Base-by-base conservation (phyloP, 1,140 invertebrate species). In the Glomeris maerens region DNA sequence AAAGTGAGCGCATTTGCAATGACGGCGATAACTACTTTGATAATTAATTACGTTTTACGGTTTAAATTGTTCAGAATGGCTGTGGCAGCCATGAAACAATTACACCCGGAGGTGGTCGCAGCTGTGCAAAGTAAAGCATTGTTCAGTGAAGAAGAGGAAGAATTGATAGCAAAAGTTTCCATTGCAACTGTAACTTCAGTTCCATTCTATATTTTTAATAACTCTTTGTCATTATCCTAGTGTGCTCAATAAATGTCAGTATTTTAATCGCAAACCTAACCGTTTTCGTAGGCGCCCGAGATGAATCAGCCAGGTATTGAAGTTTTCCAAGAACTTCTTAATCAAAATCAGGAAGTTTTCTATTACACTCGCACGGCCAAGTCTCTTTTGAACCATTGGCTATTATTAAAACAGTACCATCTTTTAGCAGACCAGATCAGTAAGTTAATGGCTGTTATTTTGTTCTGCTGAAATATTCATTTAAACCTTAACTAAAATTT, bases 401-500 rank as follows among this genome's bases (percentile, higher is more conserved):
- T 84, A 50, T 70, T 90, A 22, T 78, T 98, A 68, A 92, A 92
- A 66, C 89, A 95, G 60, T 94, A 93, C 66, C 81, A 89, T 59
- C 69, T 98, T 1, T 64, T 98, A 28, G 81, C 86, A 0, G 91
- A 96, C 70, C 92, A 96, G 72, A 75, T 76, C 47, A 78, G 85
- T 57, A 77, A 76, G 58, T 71, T 13, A 42, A 23, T 45, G 29
- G 13, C 21, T 22, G 21, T 41, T 45, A 23, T 10, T 3, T 45
- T 49, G 27, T 57, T 17, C 17, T 20, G 1, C 17, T 39, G 20
- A 55, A 51, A 52, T 55, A 25, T 49, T 51, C 14, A 51, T 58
- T 20, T 58, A 47, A 36, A 36, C 17, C 17, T 17, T 10, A 17
- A 17, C 17, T 36, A 13, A 13, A 10, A 2, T 44, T 59, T 54